These are phyloP conservation scores for Oreortyx pictus DNA, from an alignment of 2,797 vertebrate species.

Conservation along the genomic window DNA sequence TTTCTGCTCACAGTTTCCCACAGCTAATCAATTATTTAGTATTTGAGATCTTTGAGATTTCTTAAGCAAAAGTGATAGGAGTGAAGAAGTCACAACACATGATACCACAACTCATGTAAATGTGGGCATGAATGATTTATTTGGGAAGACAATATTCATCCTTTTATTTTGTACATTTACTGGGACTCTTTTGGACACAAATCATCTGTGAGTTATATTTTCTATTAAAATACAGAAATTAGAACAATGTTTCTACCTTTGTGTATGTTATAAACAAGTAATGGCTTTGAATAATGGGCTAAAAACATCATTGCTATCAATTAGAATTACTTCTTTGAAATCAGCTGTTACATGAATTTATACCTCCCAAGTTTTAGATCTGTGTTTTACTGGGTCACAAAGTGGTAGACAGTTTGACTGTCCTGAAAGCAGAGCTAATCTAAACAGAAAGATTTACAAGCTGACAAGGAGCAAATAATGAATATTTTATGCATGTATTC, in stretches of 20 bases:
- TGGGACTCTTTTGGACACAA: neutral
- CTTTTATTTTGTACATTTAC: neutral
- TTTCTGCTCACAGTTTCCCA: neutral
- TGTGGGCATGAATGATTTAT: neutral
- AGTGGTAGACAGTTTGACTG: neutral
- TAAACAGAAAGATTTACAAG: neutral
- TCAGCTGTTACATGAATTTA: neutral
- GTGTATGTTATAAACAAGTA: neutral
- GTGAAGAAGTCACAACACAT: neutral
- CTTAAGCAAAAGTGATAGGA: neutral
- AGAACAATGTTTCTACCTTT: neutral
- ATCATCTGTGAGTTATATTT: neutral
- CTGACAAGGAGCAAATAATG: neutral
- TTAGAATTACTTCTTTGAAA: neutral
- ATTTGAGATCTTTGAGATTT: neutral
- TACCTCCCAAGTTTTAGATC: neutral
- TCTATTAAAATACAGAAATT: constrained; percentile 17
- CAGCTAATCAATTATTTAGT: constrained; percentile 5
- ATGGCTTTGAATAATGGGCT: neutral
- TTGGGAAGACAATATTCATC: neutral
- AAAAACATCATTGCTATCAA: neutral
- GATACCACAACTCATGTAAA: neutral
- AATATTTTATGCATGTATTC: neutral
- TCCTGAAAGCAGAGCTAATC: neutral
- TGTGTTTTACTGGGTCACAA: neutral